Conservation (phyloP, 2,797 vertebrate genomes). For the Cetoscarus ocellatus region DNA sequence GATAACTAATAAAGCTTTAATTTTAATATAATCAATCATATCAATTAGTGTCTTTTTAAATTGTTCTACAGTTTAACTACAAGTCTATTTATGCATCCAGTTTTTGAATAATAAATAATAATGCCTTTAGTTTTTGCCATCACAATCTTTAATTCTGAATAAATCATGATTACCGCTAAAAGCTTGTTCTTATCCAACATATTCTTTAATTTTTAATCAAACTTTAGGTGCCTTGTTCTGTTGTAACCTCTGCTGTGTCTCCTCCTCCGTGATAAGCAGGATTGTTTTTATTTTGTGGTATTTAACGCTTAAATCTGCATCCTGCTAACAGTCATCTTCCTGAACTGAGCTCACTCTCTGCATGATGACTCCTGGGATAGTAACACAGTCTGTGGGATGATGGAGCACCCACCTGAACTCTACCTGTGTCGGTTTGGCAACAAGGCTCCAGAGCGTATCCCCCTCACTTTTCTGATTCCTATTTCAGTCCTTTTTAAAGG, state of each 20-base stretch:
- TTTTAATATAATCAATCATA: neutral
- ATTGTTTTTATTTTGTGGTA: neutral
- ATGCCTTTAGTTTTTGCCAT: neutral
- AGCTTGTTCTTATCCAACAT: neutral
- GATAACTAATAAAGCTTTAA: neutral
- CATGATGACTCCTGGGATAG: neutral
- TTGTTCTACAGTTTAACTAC: neutral
- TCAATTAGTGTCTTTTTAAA: neutral
- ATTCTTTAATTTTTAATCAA: neutral
- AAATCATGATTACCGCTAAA: neutral
- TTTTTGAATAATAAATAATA: neutral
- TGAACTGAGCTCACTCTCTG: neutral
- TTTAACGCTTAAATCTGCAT: neutral
- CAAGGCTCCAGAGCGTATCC: neutral
- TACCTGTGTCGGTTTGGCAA: neutral
- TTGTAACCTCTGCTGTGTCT: neutral
- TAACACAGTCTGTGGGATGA: neutral
- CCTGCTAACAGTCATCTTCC: neutral
- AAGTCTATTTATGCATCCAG: no score
- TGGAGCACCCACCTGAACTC: neutral
- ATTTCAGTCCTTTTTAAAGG: neutral
- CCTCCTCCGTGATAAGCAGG: neutral
- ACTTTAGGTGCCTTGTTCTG: neutral
- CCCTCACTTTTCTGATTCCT: neutral
- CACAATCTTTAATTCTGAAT: constrained; percentile 11